Evolutionary conservation across 2,888 invertebrate genomes (phyloP).

Genomic region (Hirtodrosophila confusa): DNA sequence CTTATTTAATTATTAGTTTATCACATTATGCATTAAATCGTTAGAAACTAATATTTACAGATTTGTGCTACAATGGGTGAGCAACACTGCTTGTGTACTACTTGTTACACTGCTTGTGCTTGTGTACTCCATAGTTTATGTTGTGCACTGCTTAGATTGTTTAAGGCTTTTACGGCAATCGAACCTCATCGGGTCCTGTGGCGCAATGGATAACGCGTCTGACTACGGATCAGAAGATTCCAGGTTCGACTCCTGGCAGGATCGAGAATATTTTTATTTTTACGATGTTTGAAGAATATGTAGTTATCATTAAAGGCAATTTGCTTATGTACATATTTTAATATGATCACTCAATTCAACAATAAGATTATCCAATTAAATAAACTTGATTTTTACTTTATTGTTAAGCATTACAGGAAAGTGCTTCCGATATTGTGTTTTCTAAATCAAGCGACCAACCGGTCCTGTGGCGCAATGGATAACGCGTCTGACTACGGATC

Average conservation of each 20-base stretch:
- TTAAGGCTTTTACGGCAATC: neutral
- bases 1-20: neutral
- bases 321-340: neutral
- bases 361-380: neutral
- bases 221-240: conserved; percentile 84
- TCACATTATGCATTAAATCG: neutral
- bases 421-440: neutral
- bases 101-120: conserved; percentile 27
- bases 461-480: conserved; percentile 84
- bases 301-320: neutral
- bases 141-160: conserved; percentile 10
- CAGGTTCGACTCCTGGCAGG: conserved; percentile 84
- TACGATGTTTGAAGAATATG: neutral
- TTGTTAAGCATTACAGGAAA: neutral
- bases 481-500: conserved; percentile 84
- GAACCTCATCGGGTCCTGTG: conserved; percentile 72
- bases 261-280: conserved; percentile 54
- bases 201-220: conserved; percentile 84
- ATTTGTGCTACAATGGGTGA: neutral
- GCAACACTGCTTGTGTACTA: conserved; percentile 8
- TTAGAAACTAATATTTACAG: neutral
- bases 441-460: rapidly evolving
- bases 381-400: too few relatives aligned
- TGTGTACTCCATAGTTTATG: neutral
- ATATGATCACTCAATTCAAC: neutral